Evolutionary conservation across 2,888 invertebrate species (phyloP).

Genomic region (Campoplex nolae): DNA sequence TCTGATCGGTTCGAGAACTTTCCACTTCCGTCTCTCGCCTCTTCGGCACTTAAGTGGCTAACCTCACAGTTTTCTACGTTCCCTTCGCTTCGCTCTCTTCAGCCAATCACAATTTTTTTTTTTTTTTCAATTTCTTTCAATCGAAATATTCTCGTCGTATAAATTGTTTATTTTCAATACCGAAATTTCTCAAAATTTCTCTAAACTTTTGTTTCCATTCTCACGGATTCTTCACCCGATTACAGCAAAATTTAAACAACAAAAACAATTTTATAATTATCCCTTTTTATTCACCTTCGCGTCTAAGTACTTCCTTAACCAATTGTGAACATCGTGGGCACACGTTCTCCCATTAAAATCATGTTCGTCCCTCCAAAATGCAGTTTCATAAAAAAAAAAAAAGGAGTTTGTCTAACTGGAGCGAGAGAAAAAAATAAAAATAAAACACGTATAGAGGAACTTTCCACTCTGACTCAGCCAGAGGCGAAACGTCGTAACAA

Average conservation of each 20-base stretch:
- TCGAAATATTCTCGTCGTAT: background rate
- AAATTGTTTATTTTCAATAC: background rate
- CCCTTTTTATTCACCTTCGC: background rate
- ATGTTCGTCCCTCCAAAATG: background rate
- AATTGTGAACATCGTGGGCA: too few relatives aligned
- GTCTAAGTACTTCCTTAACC: background rate
- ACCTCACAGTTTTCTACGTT: background rate
- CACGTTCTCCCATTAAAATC: background rate
- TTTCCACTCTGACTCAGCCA: background rate
- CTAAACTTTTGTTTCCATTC: background rate
- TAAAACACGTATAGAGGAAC: background rate
- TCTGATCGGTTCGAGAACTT: constrained; percentile 61
- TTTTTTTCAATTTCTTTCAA: background rate
- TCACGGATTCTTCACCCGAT: background rate
- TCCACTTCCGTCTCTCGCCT: constrained; percentile 52
- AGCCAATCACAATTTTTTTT: constrained; percentile 8
- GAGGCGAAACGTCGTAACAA: constrained; percentile 1
- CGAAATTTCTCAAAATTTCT: background rate
- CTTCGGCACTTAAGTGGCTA: constrained; percentile 28
- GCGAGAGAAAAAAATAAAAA: background rate
- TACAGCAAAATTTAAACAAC: background rate
- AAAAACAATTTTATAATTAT: background rate
- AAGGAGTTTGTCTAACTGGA: background rate
- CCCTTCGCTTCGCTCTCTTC: background rate
- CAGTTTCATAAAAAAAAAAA: background rate